Evolutionary conservation across 1,140 invertebrate genomes (phyloP), one percentile per base, ranked within the genome.

Genomic region (Meloidogyne hapla): DNA sequence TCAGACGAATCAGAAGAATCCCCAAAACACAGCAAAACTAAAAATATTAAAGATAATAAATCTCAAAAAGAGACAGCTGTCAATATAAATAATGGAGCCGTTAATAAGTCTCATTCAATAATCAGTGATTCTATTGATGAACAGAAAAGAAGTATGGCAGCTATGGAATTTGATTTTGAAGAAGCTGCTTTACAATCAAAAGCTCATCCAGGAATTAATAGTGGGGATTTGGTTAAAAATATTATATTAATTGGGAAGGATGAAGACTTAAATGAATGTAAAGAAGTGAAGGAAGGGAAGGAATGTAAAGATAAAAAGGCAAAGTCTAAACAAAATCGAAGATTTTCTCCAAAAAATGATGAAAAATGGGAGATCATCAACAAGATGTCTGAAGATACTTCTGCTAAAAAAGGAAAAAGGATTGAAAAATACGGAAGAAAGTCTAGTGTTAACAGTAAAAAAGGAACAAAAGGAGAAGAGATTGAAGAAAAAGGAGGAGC

Each of bases 81-180:
- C 8, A 5, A 56, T 2, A 1, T 56, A n/a, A 56, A n/a, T 56
- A 56, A 56, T n/a, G 18, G 6, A 56, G n/a, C 18, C n/a, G 18
- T n/a, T 2, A 56, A n/a, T n/a, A 56, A 56, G 18, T 56, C 48
- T 56, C 48, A 56, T 5, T 56, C 48, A 56, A 13, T 56, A n/a
- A 56, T 56, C n/a, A 56, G 48, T 18, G 48, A 56, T 56, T 23
- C 23, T 40, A 3, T 40, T 10, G 70, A 73, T 62, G 70, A 73
- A 23, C 21, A 40, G 23, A 73, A 63, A 25, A 64, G 63, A 38
- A 73, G 26, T n/a, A 73, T 73, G 70, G 38, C 64, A 64, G 70
- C 70, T n/a, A 33, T 76, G 67, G 75, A 76, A 42, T 64, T 48
- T 13, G 75, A 76, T 66, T 76, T 76, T 63, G 67, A 69, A 25